A percentile compares a stretch with the other conserved stretches of the same genome.
Evolutionary conservation across 2,888 invertebrate genomes (phyloP).

Genomic region (Drosophila diplacantha): DNA sequence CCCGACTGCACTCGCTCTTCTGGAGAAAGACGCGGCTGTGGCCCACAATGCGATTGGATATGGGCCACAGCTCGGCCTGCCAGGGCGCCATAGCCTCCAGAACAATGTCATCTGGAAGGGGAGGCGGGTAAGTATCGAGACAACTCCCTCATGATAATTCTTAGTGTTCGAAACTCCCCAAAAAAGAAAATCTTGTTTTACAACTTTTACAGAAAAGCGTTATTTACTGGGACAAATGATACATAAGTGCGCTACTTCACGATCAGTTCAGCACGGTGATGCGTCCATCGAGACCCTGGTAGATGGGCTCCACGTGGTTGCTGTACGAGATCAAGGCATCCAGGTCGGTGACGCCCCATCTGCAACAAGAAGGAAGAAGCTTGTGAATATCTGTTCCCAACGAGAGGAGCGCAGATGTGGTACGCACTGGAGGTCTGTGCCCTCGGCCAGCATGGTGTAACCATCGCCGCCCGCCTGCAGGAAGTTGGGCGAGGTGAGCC

Average conservation of each 20-base stretch:
- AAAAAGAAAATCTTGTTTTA: not conserved
- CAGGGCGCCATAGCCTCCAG: constrained; percentile 81
- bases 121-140: too few species aligned
- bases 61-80: constrained; percentile 79
- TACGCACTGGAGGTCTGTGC: constrained; percentile 72
- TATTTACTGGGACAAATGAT: constrained; percentile 18
- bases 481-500: constrained; percentile 81
- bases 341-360: constrained; percentile 58
- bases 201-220: constrained; percentile 4
- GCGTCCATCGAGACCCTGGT: constrained; percentile 61
- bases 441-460: constrained; percentile 78
- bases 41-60: constrained; percentile 80
- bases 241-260: not conserved
- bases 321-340: constrained; percentile 67
- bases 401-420: not conserved
- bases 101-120: constrained; percentile 80
- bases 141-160: not conserved
- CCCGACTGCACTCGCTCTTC: constrained; percentile 79
- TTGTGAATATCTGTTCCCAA: not conserved
- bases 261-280: constrained; percentile 55
- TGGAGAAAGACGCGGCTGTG: constrained; percentile 80
- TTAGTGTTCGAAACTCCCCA: not conserved
- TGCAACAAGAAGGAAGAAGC: constrained; percentile 8
- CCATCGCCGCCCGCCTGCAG: constrained; percentile 85
- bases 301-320: constrained; percentile 53